Conservation (phyloP, 2,113 vertebrate genomes). For the Symphodus melops region DNA sequence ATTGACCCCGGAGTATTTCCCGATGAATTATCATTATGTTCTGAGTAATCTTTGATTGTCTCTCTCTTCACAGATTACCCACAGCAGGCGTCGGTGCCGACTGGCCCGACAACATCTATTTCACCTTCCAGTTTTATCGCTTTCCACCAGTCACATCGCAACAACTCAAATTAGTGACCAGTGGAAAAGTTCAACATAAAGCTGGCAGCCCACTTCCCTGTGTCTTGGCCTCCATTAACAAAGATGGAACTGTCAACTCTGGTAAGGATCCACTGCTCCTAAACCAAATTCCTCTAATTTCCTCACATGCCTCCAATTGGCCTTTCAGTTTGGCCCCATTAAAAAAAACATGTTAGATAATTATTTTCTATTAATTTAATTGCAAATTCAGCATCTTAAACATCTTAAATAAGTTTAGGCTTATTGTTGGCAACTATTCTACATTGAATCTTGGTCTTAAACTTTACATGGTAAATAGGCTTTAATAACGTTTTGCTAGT, state of each 20-base stretch:
- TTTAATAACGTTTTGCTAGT: no score
- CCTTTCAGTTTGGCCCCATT: not conserved
- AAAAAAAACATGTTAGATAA: not conserved
- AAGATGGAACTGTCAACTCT: slow-evolving; percentile 74
- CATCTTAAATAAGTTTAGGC: not conserved
- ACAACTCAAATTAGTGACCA: slow-evolving; percentile 84
- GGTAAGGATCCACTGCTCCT: slow-evolving; percentile 78
- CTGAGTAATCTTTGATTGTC: not conserved
- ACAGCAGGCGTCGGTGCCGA: slow-evolving; percentile 38
- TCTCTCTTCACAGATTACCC: slow-evolving; percentile 76
- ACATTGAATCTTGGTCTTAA: no score
- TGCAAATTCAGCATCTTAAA: not conserved
- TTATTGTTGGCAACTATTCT: no score
- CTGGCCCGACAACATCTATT: slow-evolving; percentile 87
- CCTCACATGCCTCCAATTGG: not conserved
- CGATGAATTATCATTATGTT: not conserved
- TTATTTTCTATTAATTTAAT: not conserved
- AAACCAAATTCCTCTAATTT: not conserved
- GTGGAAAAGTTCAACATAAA: not conserved
- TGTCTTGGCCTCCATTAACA: slow-evolving; percentile 80
- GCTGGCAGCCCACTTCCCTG: slow-evolving; percentile 58
- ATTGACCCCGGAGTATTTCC: not conserved
- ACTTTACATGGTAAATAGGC: no score
- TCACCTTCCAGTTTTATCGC: slow-evolving; percentile 97
- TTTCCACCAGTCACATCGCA: slow-evolving; percentile 88